Evolutionary conservation across 2,797 vertebrate genomes (phyloP).

Genomic region (Amblyopsis hoosieri): DNA sequence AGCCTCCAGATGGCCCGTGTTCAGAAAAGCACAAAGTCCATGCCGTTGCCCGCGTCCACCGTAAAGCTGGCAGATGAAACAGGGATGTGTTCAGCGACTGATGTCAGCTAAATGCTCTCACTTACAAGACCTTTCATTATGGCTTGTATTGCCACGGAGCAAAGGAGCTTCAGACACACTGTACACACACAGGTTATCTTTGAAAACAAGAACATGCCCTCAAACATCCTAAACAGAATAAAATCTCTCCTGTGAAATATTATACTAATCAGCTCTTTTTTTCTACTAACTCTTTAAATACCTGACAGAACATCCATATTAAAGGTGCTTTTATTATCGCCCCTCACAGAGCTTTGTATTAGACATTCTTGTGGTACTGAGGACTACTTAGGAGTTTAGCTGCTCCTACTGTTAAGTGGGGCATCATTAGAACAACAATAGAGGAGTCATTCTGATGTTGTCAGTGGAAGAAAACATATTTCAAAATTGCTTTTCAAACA

Average conservation of each 20-base stretch:
- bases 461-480: too few relatives aligned
- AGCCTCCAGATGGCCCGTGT: conserved; percentile 78
- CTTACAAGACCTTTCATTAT: conserved; percentile 60
- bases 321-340: too few relatives aligned
- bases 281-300: neutral
- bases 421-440: too few relatives aligned
- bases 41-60: conserved; percentile 41
- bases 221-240: conserved; percentile 13
- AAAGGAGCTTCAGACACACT: conserved; percentile 25
- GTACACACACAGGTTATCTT: neutral
- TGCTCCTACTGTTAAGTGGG: too few relatives aligned
- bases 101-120: conserved; percentile 51
- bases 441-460: too few relatives aligned
- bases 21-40: conserved; percentile 66
- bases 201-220: conserved; percentile 38
- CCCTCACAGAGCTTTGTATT: too few relatives aligned
- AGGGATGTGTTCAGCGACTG: conserved; percentile 46
- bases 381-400: too few relatives aligned
- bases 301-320: too few relatives aligned
- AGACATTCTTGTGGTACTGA: too few relatives aligned
- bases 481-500: too few relatives aligned
- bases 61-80: conserved; percentile 50
- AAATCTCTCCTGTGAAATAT: conserved; percentile 10
- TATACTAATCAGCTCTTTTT: neutral
- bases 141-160: conserved; percentile 30